Evolutionary conservation across 1,140 invertebrate genomes (phyloP).

Genomic region (Muscidifurax raptorellus): DNA sequence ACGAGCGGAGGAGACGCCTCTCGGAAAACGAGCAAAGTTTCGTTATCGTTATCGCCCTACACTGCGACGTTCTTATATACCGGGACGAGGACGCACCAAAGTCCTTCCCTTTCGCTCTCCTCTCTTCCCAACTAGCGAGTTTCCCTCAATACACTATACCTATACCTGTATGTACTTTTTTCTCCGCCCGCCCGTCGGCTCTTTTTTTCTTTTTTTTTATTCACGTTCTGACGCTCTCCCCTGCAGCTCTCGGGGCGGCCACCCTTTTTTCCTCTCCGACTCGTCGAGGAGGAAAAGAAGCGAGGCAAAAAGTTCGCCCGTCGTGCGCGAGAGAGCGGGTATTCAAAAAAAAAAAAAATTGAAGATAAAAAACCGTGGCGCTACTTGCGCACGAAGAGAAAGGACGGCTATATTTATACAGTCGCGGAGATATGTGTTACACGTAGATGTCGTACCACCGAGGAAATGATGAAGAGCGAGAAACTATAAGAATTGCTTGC

Average conservation of each 20-base stretch:
- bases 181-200: not conserved
- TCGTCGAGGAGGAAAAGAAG: not conserved
- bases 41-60: constrained; percentile 40
- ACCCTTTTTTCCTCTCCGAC: not conserved
- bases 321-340: not conserved
- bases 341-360: not conserved
- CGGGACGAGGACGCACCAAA: not conserved
- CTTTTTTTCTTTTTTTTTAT: constrained; percentile 6
- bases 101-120: not conserved
- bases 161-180: not conserved
- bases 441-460: too few species aligned
- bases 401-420: not conserved
- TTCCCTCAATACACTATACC: not conserved
- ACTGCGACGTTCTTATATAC: constrained; percentile 12
- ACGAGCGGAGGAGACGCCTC: not conserved
- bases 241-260: not conserved
- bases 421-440: too few species aligned
- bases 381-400: not conserved
- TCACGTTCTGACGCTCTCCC: not conserved
- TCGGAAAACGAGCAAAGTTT: constrained; percentile 42
- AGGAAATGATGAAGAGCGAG: too few species aligned
- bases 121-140: constrained; percentile 5
- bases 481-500: too few species aligned
- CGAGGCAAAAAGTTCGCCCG: not conserved
- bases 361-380: too few species aligned